A percentile compares a stretch with the other conserved stretches of the same genome.
phyloP scores from a whole-genome alignment of 2,888 invertebrate species.

The Syrista parreyssii region DNA sequence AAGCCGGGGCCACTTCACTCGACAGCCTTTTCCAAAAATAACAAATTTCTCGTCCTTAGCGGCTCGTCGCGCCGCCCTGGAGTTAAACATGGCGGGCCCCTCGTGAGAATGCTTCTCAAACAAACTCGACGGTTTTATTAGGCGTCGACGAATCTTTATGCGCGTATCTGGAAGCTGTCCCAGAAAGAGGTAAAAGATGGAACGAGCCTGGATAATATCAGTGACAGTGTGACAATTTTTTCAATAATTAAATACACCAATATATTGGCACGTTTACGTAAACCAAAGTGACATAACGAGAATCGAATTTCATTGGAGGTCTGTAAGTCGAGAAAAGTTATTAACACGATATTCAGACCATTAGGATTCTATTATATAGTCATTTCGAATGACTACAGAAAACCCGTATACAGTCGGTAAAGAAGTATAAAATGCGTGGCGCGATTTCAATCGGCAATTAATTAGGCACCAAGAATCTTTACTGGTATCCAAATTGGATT shows the following conservation, averaged over 20 bases:
- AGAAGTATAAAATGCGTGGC: not conserved
- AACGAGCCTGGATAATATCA: not conserved
- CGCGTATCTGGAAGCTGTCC: slow-evolving; percentile 1
- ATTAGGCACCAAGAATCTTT: not conserved
- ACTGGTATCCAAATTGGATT: not conserved
- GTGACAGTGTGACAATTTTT: not conserved
- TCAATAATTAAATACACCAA: not conserved
- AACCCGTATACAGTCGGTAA: not conserved
- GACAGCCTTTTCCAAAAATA: slow-evolving; percentile 11
- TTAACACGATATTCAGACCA: not conserved
- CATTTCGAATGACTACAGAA: not conserved
- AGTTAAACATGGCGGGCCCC: slow-evolving; percentile 16
- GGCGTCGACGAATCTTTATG: slow-evolving; percentile 16
- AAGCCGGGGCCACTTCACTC: not conserved
- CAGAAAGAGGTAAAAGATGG: not conserved
- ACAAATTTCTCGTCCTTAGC: slow-evolving; percentile 18
- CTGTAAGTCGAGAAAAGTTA: not conserved
- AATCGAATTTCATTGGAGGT: not conserved
- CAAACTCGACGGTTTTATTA: slow-evolving; percentile 19
- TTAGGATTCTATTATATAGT: not conserved
- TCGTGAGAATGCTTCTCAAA: slow-evolving; percentile 11
- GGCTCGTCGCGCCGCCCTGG: slow-evolving; percentile 9
- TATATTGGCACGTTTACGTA: not conserved
- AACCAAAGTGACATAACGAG: not conserved
- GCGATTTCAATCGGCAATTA: not conserved